Evolutionary conservation across 2,797 vertebrate genomes (phyloP).

Genomic region (Phaenicophaeus curvirostris): DNA sequence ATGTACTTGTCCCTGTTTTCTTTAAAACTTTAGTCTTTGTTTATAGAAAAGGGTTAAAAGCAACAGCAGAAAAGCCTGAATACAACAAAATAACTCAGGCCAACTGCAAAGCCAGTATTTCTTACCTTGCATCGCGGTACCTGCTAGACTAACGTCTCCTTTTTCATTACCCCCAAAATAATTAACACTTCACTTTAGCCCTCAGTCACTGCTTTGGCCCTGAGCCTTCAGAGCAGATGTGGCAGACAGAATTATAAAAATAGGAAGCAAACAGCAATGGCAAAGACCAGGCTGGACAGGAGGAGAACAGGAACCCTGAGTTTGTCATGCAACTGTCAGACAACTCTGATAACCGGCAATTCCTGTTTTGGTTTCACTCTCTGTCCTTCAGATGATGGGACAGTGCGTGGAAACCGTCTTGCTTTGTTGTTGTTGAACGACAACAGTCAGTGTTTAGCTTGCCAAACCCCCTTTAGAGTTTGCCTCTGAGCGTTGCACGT

Average conservation of each 20-base stretch:
- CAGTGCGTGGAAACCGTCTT: fast-evolving
- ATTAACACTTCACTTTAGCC: not conserved
- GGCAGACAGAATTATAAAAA: not conserved
- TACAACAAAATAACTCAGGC: not conserved
- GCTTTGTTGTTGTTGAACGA: no score
- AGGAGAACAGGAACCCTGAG: fast-evolving
- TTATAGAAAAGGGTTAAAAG: conserved; percentile 23
- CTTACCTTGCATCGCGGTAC: not conserved
- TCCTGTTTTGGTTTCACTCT: not conserved
- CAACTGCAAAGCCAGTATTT: not conserved
- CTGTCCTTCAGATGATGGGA: not conserved
- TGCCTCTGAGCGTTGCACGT: not conserved
- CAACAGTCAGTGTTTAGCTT: fast-evolving
- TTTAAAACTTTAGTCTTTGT: not conserved
- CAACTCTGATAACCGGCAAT: fast-evolving
- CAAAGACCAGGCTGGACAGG: not conserved
- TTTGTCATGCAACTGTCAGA: not conserved
- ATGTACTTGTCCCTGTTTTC: not conserved
- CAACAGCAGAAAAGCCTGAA: not conserved
- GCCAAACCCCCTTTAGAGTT: fast-evolving
- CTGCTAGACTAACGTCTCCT: not conserved
- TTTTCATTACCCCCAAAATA: not conserved
- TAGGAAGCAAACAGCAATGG: not conserved
- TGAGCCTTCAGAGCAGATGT: not conserved
- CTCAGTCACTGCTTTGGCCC: not conserved